Percentiles rank a stretch among this genome's conserved stretches.
Conservation (phyloP, 1,140 invertebrate species). For the Pseudobourletiella spinata region DNA sequence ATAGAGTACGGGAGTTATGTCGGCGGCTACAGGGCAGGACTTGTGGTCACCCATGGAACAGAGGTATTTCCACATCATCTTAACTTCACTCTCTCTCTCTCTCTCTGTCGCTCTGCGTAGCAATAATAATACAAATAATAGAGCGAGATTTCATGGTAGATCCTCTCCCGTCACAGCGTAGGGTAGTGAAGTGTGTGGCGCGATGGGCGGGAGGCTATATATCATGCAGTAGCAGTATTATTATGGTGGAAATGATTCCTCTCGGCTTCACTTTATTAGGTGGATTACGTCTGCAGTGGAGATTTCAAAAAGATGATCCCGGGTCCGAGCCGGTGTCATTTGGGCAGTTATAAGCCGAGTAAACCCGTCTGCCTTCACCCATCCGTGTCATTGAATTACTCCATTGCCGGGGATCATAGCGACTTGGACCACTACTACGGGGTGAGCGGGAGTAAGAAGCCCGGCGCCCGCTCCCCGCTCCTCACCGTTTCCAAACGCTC, state of each 20-base stretch:
- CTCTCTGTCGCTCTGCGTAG: too few relatives aligned
- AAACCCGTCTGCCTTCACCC: conserved; percentile 47
- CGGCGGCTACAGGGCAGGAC: conserved; percentile 61
- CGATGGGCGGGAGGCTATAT: too few relatives aligned
- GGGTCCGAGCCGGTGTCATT: conserved; percentile 52
- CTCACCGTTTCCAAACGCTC: conserved; percentile 7
- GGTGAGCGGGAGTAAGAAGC: conserved; percentile 11
- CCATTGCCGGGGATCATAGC: conserved; percentile 6
- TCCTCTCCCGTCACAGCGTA: too few relatives aligned
- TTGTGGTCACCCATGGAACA: conserved; percentile 67
- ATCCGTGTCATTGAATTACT: conserved; percentile 26
- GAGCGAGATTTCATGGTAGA: too few relatives aligned
- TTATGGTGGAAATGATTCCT: too few relatives aligned
- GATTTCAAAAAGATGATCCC: conserved; percentile 47
- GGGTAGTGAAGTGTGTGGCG: too few relatives aligned
- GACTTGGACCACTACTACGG: conserved; percentile 19
- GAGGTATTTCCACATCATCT: conserved; percentile 16
- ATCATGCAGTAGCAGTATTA: too few relatives aligned
- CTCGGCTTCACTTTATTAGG: too few relatives aligned
- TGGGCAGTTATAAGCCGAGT: conserved; percentile 55
- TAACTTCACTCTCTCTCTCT: too few relatives aligned
- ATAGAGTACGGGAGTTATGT: conserved; percentile 63
- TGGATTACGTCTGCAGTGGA: conserved; percentile 42
- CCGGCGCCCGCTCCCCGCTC: background rate
- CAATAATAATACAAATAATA: too few relatives aligned